Base-by-base conservation (phyloP, 1,140 invertebrate species). In the Papilio helenus region DNA sequence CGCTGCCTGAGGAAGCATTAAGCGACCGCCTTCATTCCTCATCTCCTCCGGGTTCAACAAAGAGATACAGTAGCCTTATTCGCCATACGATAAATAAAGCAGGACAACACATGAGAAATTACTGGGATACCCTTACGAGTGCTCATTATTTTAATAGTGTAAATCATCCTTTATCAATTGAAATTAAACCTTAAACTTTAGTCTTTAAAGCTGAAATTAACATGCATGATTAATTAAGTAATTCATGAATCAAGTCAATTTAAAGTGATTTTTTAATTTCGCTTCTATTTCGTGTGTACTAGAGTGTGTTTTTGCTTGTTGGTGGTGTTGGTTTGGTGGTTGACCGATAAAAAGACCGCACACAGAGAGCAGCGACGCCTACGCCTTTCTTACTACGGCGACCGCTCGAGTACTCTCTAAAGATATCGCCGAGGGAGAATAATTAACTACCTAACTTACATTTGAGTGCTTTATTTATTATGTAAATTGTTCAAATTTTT, bases 121-220 rank as follows among this genome's bases (percentile, higher is more conserved):
- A 89, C 89, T 80, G 85, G 87, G 87, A 88, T 92, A 90, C 88
- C 92, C 89, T 90, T 86, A 89, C 88, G 88, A 88, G 86, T 79
- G 79, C 87, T 90, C 91, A 92, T 93, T 92, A 93, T 91, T 93
- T 92, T 90, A 90, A 93, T 90, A 89, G 89, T 91, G 83, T 89
- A 88, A 90, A 89, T 84, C 82, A 78, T 42, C 42, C 23, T 39
- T 5, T 3, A 10, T 4, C 84, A 86, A 71, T 49, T 79, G 12
- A 85, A 89, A 85, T 74, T 84, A 18, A 79, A 85, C 85, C 81
- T 79, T 89, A 86, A 26, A 2, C 20, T 14, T 0, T 29, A 34
- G 8, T 3, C 0, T 1, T 46, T 79, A 90, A 16, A 85, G 84
- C 76, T 74, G 72, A 81, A 85, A 83, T 79, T 87, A 42, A 49